Evolutionary conservation across 1,140 invertebrate species (phyloP), one percentile per base, ranked within the genome.

Genomic region (Mycetomoellerius zeteki): DNA sequence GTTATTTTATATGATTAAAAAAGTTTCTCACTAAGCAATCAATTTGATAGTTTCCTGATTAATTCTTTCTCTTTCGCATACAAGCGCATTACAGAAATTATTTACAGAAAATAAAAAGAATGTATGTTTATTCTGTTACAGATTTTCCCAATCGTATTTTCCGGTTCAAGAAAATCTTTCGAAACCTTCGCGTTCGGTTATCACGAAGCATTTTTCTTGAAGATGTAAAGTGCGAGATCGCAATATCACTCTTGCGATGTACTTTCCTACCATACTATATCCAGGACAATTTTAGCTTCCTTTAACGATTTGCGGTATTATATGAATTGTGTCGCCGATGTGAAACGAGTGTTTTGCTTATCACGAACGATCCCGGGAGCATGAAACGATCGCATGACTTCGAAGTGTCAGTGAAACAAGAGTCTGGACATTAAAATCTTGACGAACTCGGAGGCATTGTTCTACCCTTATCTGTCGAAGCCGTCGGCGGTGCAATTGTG

Each of bases 401-500:
- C 12, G 16, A 62, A 89, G 88, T 90, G 89, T 75, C 78, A 90
- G 88, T 90, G 67, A 67, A 75, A 69, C 50, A 24, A 65, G 47
- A 54, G 52, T 58, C 19, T 58, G 21, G 16, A 16, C 65, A 56
- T 24, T 16, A 60, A 56, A 43, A 69, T 24, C 30, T n/a, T 67
- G 47, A 27, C 64, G 19, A 60, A 37, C 27, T 54, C 12, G 37
- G 7, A 30, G 16, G 10, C 30, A 60, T 67, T 33, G 24, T 69
- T 69, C 12, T 37, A 5, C 14, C 14, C 5, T 43, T 21, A 54
- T 43, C 50, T 60, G 24, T 77, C 27, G 30, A 37, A 50, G 37
- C 12, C n/a, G 30, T 80, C 62, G 21, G 21, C 19, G 30, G 43
- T 71, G 52, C 64, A 91, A 92, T 89, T 89, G 91, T 92, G 92